Evolutionary conservation across 1,140 invertebrate species (phyloP), one percentile per base, ranked within the genome.

Genomic region (Lineus longissimus): DNA sequence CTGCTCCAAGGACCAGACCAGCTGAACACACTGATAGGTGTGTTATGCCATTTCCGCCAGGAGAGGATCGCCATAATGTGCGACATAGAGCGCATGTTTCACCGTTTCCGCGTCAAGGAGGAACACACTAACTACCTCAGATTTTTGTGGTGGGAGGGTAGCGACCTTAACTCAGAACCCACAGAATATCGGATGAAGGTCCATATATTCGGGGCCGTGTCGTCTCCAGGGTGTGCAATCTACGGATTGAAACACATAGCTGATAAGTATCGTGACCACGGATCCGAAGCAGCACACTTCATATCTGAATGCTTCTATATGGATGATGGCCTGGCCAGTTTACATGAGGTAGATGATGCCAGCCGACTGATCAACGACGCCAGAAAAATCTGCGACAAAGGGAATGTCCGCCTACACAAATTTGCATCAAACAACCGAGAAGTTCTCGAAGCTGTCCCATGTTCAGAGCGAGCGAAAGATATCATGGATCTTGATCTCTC

Each of bases 401-500:
- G 9, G 19, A 36, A 36, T 30, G 13, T 59, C 17, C 15, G 57
- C 13, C 57, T 59, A n/a, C 57, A 59, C 31, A 59, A 59, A 33
- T 59, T 59, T 17, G 31, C 40, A 15, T 31, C 6, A n/a, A 59
- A 59, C n/a, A 41, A 31, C 15, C 63, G 59, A 25, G 41, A 68
- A 17, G 66, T 73, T 2, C n/a, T n/a, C n/a, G n/a, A n/a, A n/a
- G n/a, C n/a, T n/a, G n/a, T n/a, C n/a, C n/a, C n/a, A n/a, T n/a
- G n/a, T n/a, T n/a, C n/a, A n/a, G n/a, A n/a, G n/a, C n/a, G n/a
- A n/a, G n/a, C n/a, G n/a, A n/a, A n/a, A n/a, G 63, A 61, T 19
- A 0, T 66, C 1, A 61, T 68, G 15, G 40, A 70, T 43, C 33
- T 71, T n/a, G 68, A 71, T 36, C 29, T 72, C 0, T 30, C 30